Conservation (phyloP, 1,140 invertebrate species). For the Ridgeia piscesae region DNA sequence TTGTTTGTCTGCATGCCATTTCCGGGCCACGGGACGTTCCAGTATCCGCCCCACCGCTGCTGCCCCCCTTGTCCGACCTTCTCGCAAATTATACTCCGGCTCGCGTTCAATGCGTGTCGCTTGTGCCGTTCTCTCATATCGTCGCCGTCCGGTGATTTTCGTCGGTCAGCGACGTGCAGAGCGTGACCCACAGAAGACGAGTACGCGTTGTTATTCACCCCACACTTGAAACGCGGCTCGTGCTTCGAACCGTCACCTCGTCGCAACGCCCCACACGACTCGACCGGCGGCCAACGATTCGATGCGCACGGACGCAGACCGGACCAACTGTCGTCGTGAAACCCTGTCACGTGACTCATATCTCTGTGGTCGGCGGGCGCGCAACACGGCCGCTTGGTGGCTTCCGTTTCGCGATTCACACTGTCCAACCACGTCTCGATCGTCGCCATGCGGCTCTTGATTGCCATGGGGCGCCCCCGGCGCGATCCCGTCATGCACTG, state of each 20-base stretch:
- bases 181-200: too few species aligned
- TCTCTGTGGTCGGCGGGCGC: too few species aligned
- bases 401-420: background rate
- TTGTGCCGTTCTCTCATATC: background rate
- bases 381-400: background rate
- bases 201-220: background rate
- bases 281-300: background rate
- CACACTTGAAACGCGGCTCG: background rate
- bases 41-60: background rate
- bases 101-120: background rate
- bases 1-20: background rate
- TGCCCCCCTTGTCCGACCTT: too few species aligned
- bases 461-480: background rate
- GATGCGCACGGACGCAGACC: too few species aligned
- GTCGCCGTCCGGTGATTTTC: background rate
- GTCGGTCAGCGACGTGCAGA: background rate
- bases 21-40: background rate
- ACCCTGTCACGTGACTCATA: background rate
- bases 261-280: background rate
- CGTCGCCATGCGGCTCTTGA: background rate
- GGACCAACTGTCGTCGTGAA: background rate
- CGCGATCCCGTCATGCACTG: background rate
- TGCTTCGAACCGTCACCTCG: background rate
- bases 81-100: too few species aligned
- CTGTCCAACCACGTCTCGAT: background rate